Evolutionary conservation across 2,797 vertebrate genomes (phyloP), one percentile per base, ranked within the genome.

Genomic region (Nyctalus aviator): DNA sequence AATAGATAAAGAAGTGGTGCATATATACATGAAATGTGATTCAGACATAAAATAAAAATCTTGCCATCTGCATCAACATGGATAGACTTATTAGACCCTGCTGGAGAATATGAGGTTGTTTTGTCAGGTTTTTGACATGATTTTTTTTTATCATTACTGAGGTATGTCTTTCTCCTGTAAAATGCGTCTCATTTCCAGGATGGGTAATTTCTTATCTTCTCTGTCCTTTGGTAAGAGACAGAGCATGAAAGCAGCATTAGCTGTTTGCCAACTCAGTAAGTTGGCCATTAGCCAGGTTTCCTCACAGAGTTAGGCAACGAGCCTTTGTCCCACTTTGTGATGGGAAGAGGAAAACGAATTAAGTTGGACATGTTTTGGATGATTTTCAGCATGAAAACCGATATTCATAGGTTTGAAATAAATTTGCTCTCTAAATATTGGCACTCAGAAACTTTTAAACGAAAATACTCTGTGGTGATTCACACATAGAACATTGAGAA

Each of bases 341-440:
- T 4, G 9, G 30, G 23, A 90, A 71, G 20, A 78, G 50, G 48
- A 79, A 76, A 95, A 93, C 57, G 14, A 94, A 82, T 96, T 94
- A 94, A 84, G 8, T 69, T 81, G 25, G 76, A 77, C 81, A 88
- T 78, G 76, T 53, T 73, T 84, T 94, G 77, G 64, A 53, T 91
- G 62, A 89, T 55, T 91, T 93, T 93, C 76, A 91, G 35, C n/a
- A 75, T 93, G 72, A 94, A 95, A 93, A 93, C 20, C 77, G 35
- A 35, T 57, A 75, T 75, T 13, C 4, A 50, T 53, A 73, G 17
- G 15, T 72, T 84, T 89, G 23, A 95, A 96, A 73, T 94, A 20
- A 91, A 84, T 87, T 88, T 69, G 37, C 12, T 84, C 15, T 94
- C n/a, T 86, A 92, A 90, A 81, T 95, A 94, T 93, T 81, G 92